phyloP scores from a whole-genome alignment of 2,113 vertebrate genomes.

The Prietella phreatophila region DNA sequence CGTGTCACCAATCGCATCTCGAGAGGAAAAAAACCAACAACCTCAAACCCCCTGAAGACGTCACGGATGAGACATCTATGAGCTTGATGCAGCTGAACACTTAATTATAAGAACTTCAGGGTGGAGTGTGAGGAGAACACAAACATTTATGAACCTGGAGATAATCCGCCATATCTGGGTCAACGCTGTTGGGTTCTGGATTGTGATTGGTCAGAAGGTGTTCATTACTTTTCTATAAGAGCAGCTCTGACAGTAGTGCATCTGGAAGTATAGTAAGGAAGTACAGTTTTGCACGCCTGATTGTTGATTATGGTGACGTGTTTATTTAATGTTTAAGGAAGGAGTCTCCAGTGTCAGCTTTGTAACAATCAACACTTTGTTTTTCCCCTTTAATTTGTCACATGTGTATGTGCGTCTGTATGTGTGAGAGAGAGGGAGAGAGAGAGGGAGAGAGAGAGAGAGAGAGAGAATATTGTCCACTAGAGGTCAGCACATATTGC shows the following conservation, averaged over 20 bases:
- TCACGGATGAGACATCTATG: no score
- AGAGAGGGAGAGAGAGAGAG: no score
- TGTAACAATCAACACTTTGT: background rate
- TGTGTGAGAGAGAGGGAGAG: no score
- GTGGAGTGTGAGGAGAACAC: background rate
- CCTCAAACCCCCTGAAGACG: no score
- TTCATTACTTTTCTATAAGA: background rate
- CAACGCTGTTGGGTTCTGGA: background rate
- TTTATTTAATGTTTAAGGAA: background rate
- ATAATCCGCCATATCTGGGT: background rate
- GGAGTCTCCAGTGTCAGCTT: background rate
- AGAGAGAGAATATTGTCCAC: background rate
- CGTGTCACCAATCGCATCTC: no score
- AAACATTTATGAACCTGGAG: background rate
- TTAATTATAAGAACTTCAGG: no score
- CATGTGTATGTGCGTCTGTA: background rate
- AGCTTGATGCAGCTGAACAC: background rate
- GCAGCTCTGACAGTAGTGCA: background rate
- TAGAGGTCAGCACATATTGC: background rate
- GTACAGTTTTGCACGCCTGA: background rate
- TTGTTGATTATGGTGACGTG: background rate
- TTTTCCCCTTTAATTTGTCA: background rate
- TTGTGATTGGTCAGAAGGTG: background rate
- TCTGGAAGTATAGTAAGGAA: background rate
- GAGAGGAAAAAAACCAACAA: no score